Evolutionary conservation across 2,113 vertebrate genomes (phyloP).

Genomic region (Apistogramma diplotaenia): DNA sequence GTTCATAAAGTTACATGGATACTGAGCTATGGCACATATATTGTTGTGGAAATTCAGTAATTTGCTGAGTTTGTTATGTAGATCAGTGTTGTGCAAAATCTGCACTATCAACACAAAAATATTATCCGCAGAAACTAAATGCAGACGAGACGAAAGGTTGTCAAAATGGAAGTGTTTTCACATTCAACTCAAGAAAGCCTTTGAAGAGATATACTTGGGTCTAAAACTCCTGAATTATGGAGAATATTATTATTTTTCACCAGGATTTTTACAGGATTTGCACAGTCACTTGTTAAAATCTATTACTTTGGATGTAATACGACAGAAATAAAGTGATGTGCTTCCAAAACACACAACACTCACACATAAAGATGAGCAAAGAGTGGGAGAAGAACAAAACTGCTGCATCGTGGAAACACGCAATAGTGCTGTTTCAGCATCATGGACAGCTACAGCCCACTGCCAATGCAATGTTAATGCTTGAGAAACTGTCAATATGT

Average conservation of each 20-base stretch:
- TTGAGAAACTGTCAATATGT: slow-evolving; percentile 18
- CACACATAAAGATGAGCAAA: neutral
- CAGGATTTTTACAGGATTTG: neutral
- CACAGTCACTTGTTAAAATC: neutral
- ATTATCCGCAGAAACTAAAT: too few species aligned
- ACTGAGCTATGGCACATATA: neutral
- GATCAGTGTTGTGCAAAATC: too few species aligned
- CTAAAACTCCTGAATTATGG: too few species aligned
- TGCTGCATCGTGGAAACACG: slow-evolving; percentile 12
- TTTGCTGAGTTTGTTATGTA: too few species aligned
- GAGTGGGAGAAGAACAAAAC: slow-evolving; percentile 10
- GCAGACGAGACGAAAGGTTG: too few species aligned
- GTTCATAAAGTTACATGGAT: neutral
- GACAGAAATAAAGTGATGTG: neutral
- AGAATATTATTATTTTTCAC: neutral
- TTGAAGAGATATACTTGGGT: too few species aligned
- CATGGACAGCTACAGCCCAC: slow-evolving; percentile 33
- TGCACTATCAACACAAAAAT: too few species aligned
- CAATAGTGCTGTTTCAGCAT: slow-evolving; percentile 52
- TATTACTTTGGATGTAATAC: neutral
- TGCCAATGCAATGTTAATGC: neutral
- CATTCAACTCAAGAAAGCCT: too few species aligned
- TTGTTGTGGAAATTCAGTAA: neutral
- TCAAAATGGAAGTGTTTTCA: too few species aligned
- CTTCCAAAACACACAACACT: neutral